Base-by-base conservation (phyloP, 2,888 invertebrate genomes). In the Drosophila incognita region DNA sequence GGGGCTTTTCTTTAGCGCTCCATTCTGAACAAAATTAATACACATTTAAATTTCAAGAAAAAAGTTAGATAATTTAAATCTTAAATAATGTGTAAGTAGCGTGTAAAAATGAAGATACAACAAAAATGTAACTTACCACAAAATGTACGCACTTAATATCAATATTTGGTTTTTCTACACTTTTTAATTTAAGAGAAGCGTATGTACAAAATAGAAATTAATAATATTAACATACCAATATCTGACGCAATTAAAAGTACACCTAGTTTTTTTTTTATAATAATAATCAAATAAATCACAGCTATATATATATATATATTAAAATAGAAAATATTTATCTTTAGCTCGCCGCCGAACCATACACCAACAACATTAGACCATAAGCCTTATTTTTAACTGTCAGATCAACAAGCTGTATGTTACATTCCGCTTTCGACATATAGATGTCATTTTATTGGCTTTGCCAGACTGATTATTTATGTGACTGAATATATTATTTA, bases 1-100 rank as follows among this genome's bases (percentile, higher is more conserved):
- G 90, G 92, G 92, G 89, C 90, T 92, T 87, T 92, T 92, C 91
- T 93, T 93, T 91, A 92, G 91, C 91, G 93, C 92, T 91, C 93
- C 92, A 91, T 93, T 93, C 89, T 92, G 89, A 93, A 88, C 76
- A 81, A 82, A 73, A 71, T 77, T 69, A 79, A 49, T 51, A 21
- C 24, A 51, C 10, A 29, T 31, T 57, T 18, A n/a, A 56, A 68
- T 51, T 52, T 70, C 74, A 72, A 74, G 61, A 1, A 79, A 79
- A 68, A 80, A 82, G 21, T 72, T 56, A 79, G 74, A 74, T 42
- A 76, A 73, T 68, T 58, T 59, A 64, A 81, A 73, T 73, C 76
- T 33, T 67, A 79, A 74, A 53, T 62, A 71, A 66, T 76, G 59
- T 76, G 59, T 65, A 69, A 69, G 61, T 64, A 76, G 46, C 61